Evolutionary conservation across 2,797 vertebrate genomes (phyloP).

Genomic region (Phalanger gymnotis): DNA sequence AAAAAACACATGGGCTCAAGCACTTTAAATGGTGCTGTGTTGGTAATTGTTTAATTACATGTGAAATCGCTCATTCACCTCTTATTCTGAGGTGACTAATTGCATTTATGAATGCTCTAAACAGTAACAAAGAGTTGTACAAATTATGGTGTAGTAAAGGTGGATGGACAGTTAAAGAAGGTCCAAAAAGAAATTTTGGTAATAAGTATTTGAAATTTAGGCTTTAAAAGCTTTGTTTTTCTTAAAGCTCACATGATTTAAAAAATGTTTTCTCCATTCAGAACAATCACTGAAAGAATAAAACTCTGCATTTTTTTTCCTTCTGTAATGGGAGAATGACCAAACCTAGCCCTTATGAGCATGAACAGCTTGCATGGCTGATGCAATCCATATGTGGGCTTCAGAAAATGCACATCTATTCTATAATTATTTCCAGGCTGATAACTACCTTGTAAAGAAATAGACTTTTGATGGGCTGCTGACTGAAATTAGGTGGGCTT

Average conservation of each 20-base stretch:
- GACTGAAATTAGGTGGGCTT: neutral
- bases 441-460: neutral
- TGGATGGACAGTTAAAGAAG: neutral
- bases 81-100: conserved; percentile 61
- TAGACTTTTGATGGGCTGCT: neutral
- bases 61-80: conserved; percentile 62
- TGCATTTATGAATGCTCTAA: conserved; percentile 53
- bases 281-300: neutral
- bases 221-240: neutral
- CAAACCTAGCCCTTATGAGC: neutral
- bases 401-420: neutral
- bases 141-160: conserved; percentile 29
- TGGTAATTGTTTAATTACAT: conserved; percentile 71
- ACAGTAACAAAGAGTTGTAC: conserved; percentile 51
- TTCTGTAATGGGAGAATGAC: neutral
- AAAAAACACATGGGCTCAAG: conserved; percentile 50
- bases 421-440: neutral
- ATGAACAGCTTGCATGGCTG: neutral
- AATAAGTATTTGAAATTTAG: neutral
- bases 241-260: neutral
- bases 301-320: neutral
- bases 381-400: neutral
- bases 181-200: neutral
- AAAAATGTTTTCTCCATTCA: neutral
- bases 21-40: conserved; percentile 42